Evolutionary conservation across 2,888 invertebrate species (phyloP), one percentile per base, ranked within the genome.

Genomic region (Tetanocera ferruginea): DNA sequence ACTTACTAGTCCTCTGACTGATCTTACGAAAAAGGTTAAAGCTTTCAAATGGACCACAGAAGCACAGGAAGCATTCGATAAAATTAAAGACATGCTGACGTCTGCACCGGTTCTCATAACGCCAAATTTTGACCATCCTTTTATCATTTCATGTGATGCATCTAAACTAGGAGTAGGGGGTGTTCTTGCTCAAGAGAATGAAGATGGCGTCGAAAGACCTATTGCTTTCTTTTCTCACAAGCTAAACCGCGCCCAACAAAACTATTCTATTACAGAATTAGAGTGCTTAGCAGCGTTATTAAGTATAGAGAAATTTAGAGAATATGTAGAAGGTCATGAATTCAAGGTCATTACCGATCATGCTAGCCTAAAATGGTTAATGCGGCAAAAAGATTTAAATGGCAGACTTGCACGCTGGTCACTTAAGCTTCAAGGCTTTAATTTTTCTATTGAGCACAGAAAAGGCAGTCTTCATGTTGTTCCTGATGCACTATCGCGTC

Each of bases 331-430:
- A 14, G 77, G 77, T 2, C 77, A 77, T n/a, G 19, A 23, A 14
- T 77, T 77, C 25, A 77, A 23, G 11, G 57, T 73, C 14, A 43
- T 77, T 4, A 78, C 78, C 1, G 78, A 78, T 51, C 78, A 78
- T 28, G 70, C 75, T 2, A 75, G 75, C 43, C 51, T 78, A 2
- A 37, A 64, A 37, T 78, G 75, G 78, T 37, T 78, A 14, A 76
- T 76, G 76, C 23, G 25, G n/a, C 69, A 70, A 51, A 17, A 28
- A n/a, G 77, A 77, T 49, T 25, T 77, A 14, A 72, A 66, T 19
- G 71, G 75, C 19, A 70, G 70, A 8, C 52, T 78, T 31, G 78
- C 78, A 0, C 34, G 76, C 2, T 78, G 76, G 76, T 71, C 71
- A 0, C 62, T 75, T 17, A 52, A 43, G n/a, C 25, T 78, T 5